Base-by-base conservation (phyloP, 1,140 invertebrate genomes). In the Geopemphigus sp. region DNA sequence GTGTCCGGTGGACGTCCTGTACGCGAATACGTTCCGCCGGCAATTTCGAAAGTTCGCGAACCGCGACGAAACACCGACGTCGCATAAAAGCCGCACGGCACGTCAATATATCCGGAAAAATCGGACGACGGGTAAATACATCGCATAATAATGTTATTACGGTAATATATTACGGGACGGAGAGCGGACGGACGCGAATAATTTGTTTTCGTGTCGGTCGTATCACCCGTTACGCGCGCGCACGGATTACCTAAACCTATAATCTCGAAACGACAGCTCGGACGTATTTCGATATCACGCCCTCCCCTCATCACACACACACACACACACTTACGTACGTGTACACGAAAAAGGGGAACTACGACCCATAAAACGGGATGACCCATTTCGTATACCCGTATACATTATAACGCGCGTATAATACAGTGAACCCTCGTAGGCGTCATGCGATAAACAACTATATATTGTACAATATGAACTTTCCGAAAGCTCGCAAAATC, bases 41-140 rank as follows among this genome's bases (percentile, higher is more conserved):
- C 32, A 39, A 8, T 8, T 39, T n/a, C 22, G 64, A 68, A 47
- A 68, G 6, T 47, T 22, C 19, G 6, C 39, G n/a, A 68, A 47
- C 14, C 45, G 19, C 14, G 19, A 24, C 14, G 15, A 39, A 68
- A 47, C 32, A 24, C 47, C 22, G 10, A 6, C 8, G 47, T 68
- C 17, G 24, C 24, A 68, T 47, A 68, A 68, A 68, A 22, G 22
- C 26, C 32, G 32, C 32, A 8, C 32, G 32, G 15, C 22, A 19
- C 50, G 45, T 68, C 66, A 68, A 19, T 50, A 39, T 8, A 10
- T 1, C 22, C 64, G 64, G 66, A 68, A 68, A 47, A 68, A 63
- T 24, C 32, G 22, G 66, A 68, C 50, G 24, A 68, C 66, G 15
- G 66, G 12, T 8, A 24, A n/a, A 68, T 68, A 68, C 6, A 68